These are phyloP conservation scores for Orchesella cincta DNA, from an alignment of 1,140 invertebrate species.

Conservation along the genomic window DNA sequence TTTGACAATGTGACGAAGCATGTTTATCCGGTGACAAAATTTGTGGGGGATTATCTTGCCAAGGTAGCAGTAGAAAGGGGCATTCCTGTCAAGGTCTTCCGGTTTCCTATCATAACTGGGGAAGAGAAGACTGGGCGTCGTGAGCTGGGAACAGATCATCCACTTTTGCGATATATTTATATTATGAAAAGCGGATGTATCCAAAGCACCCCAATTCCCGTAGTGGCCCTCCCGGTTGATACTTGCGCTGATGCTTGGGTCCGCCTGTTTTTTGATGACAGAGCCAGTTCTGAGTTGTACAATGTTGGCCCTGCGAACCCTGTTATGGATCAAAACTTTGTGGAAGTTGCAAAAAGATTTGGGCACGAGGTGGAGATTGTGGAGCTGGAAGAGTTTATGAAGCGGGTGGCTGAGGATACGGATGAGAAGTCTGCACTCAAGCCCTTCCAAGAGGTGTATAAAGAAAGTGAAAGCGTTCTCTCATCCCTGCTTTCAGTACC, in stretches of 20 bases:
- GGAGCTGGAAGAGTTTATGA: not conserved
- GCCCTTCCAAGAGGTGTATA: not conserved
- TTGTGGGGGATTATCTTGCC: constrained; percentile 1
- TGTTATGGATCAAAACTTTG: not conserved
- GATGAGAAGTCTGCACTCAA: not conserved
- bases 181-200: constrained; percentile 6
- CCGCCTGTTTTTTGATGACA: not conserved
- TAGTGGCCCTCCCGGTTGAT: not conserved
- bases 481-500: not conserved
- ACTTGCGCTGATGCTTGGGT: not conserved
- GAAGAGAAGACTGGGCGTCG: not conserved
- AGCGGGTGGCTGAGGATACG: not conserved
- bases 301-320: not conserved
- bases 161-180: not conserved
- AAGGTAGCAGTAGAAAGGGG: constrained; percentile 1
- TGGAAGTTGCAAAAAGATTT: not conserved
- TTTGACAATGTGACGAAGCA: not conserved
- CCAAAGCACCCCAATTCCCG: not conserved
- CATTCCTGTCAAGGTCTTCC: constrained; percentile 1
- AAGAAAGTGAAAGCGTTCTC: not conserved
- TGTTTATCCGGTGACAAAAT: constrained; percentile 16
- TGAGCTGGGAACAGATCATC: not conserved
- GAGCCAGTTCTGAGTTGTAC: not conserved
- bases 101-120: not conserved
- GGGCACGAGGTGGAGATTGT: not conserved